Conservation (phyloP, 2,113 vertebrate genomes). For the Labrus mixtus region DNA sequence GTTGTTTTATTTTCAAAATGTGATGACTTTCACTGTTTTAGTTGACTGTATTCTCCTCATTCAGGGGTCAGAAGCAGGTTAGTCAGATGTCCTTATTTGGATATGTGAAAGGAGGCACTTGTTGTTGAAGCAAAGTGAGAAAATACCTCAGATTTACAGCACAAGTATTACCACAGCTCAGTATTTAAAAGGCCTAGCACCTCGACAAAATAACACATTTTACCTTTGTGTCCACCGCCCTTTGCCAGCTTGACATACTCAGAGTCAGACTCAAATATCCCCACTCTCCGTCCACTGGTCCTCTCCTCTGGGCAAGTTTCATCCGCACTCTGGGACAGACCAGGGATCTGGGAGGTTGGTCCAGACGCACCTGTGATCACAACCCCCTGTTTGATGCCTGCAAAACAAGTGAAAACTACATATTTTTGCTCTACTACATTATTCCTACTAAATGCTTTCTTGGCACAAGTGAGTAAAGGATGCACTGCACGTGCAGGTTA, state of each 20-base stretch:
- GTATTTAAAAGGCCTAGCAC: not conserved
- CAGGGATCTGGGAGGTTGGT: conserved; percentile 84
- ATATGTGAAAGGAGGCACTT: not conserved
- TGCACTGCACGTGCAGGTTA: no score
- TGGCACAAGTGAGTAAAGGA: no score
- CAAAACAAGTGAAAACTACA: conserved; percentile 6
- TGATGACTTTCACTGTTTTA: not conserved
- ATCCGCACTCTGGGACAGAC: conserved; percentile 76
- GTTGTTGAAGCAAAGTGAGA: no score
- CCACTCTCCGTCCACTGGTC: conserved; percentile 79
- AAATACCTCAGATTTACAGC: no score
- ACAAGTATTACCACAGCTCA: no score
- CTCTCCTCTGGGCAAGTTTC: conserved; percentile 66
- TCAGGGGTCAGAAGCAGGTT: not conserved
- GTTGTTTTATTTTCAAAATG: not conserved
- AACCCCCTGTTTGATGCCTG: conserved; percentile 75
- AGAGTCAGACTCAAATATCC: conserved; percentile 81
- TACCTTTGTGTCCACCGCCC: conserved; percentile 84
- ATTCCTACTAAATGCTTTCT: not conserved
- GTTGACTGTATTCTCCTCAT: not conserved
- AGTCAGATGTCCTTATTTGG: not conserved
- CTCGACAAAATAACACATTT: not conserved
- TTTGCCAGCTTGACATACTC: conserved; percentile 87
- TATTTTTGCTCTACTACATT: not conserved
- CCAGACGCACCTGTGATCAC: conserved; percentile 59